A percentile compares a stretch with the other conserved stretches of the same genome.
These are phyloP conservation scores for Contarinia nasturtii DNA, from an alignment of 1,140 invertebrate species.

Conservation along the genomic window DNA sequence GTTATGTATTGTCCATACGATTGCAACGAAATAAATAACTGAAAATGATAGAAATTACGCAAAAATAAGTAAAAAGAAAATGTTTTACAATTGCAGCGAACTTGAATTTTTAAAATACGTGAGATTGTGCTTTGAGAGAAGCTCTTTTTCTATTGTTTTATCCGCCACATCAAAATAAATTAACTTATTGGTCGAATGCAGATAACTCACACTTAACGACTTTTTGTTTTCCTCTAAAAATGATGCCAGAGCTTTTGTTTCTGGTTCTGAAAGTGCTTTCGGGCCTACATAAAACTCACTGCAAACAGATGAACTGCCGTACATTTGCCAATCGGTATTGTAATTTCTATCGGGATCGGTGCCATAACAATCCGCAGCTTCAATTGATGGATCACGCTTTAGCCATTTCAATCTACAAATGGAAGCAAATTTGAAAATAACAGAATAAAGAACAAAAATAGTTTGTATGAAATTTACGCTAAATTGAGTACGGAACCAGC, in stretches of 20 bases:
- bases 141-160: too few species aligned
- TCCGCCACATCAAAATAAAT: conserved; percentile 25
- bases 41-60: too few species aligned
- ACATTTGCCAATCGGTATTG: conserved; percentile 43
- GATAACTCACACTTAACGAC: conserved; percentile 36
- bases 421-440: neutral
- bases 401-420: conserved; percentile 16
- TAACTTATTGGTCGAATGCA: neutral
- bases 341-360: conserved; percentile 54
- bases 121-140: too few species aligned
- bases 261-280: conserved; percentile 65
- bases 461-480: conserved; percentile 5
- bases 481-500: conserved; percentile 15
- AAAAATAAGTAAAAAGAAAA: too few species aligned
- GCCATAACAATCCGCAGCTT: conserved; percentile 25
- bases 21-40: conserved; percentile 53
- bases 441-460: neutral
- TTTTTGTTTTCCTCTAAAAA: conserved; percentile 34
- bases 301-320: conserved; percentile 61
- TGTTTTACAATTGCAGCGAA: too few species aligned
- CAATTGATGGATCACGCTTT: conserved; percentile 9
- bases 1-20: conserved; percentile 60
- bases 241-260: conserved; percentile 47
- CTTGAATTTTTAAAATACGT: too few species aligned
- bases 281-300: conserved; percentile 61